These are phyloP conservation scores for Charaxes varanes DNA, from an alignment of 1,140 invertebrate genomes.

Conservation along the genomic window DNA sequence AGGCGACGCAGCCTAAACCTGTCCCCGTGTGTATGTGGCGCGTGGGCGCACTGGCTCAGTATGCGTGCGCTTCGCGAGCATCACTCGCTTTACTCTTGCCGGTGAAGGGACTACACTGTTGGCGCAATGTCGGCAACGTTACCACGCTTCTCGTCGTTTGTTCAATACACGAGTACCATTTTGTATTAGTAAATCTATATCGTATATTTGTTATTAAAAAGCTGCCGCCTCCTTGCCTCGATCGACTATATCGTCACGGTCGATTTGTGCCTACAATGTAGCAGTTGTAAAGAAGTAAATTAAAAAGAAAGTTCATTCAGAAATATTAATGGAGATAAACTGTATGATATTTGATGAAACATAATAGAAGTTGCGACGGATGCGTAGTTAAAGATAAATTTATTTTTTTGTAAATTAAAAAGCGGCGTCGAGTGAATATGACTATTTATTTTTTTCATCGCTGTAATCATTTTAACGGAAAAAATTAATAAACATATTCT, in stretches of 20 bases:
- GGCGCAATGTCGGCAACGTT: slow-evolving; percentile 26
- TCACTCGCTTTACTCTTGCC: slow-evolving; percentile 58
- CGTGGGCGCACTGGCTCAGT: slow-evolving; percentile 45
- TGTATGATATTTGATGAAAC: slow-evolving; percentile 30
- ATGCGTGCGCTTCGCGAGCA: slow-evolving; percentile 63
- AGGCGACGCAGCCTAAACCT: slow-evolving; percentile 38
- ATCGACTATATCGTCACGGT: slow-evolving; percentile 11
- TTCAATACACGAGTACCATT: slow-evolving; percentile 4
- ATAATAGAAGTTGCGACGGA: slow-evolving; percentile 55
- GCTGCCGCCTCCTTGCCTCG: slow-evolving; percentile 21
- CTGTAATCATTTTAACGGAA: too few relatives aligned
- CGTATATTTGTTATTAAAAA: slow-evolving; percentile 12
- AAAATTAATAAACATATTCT: neutral
- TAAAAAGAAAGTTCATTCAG: neutral
- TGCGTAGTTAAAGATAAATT: slow-evolving; percentile 41
- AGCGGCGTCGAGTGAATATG: slow-evolving; percentile 61
- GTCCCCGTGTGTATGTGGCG: slow-evolving; percentile 47
- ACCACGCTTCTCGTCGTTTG: slow-evolving; percentile 15
- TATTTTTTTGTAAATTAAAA: slow-evolving; percentile 21
- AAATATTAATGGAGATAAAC: neutral
- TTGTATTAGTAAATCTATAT: slow-evolving; percentile 5
- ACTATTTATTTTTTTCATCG: too few relatives aligned
- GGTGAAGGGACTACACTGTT: slow-evolving; percentile 51
- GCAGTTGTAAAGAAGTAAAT: slow-evolving; percentile 2
- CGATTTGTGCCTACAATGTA: slow-evolving; percentile 44